Evolutionary conservation across 2,888 invertebrate genomes (phyloP), one percentile per base, ranked within the genome.

Genomic region (Eupithecia pulchellata): DNA sequence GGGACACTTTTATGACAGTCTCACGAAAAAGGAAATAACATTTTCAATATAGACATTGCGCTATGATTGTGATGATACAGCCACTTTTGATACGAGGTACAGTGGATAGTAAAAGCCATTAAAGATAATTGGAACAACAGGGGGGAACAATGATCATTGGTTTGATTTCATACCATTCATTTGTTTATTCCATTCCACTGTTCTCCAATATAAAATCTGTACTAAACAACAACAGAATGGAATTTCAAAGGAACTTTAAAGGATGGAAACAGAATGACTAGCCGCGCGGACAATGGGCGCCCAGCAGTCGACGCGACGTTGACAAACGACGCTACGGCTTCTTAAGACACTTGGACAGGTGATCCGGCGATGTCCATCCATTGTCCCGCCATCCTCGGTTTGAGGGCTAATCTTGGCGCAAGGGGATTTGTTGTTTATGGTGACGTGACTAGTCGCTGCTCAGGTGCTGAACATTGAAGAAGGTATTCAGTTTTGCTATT

Each of bases 301-400:
- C 82, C 83, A 84, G 84, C 84, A 84, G 86, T 85, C 84, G 82
- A 80, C 77, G 74, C 83, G 91, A 91, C 91, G 78, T 87, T 91
- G 90, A 91, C 87, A 89, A 91, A 91, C 85, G 89, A 88, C 80
- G 80, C 76, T 75, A 81, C 81, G 79, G 82, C 82, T 75, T 83
- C 85, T 84, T 80, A 84, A 85, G 89, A 88, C 86, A 87, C 86
- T 88, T 84, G 85, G 90, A 90, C 90, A 90, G 91, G 91, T 91
- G 91, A 91, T 90, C 86, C 87, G 84, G 83, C 78, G 81, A 82
- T 86, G 89, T 82, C 88, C 87, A 87, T 89, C 86, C 86, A 87
- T 88, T 86, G 88, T 83, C 83, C 82, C 77, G 80, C 75, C 81
- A 82, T 81, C 82, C 77, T 84, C 78, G 79, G 79, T 81, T 81